These are phyloP conservation scores for Cisticola juncidis DNA, from an alignment of 2,113 vertebrate species.

Conservation along the genomic window DNA sequence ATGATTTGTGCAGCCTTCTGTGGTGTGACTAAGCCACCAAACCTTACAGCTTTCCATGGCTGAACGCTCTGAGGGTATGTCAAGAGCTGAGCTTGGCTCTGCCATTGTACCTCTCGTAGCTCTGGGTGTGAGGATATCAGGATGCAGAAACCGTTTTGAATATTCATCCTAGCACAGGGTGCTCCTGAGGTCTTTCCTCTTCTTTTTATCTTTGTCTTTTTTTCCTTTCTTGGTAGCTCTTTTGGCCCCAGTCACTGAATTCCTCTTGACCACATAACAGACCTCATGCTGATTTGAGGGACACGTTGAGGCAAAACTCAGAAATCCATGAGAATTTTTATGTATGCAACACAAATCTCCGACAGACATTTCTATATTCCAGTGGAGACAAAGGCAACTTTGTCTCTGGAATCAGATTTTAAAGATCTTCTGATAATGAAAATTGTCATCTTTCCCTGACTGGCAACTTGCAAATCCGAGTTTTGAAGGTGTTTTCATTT, in stretches of 20 bases:
- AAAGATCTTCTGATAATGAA: not conserved
- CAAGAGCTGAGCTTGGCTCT: not conserved
- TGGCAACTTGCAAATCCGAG: not conserved
- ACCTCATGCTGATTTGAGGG: not conserved
- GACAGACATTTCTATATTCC: not conserved
- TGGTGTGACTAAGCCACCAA: not conserved
- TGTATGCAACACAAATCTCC: not conserved
- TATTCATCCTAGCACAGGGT: not conserved
- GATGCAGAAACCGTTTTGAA: rapidly evolving
- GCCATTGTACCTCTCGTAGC: not conserved
- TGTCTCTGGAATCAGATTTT: not conserved
- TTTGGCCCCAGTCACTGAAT: not conserved
- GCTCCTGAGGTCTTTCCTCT: not conserved
- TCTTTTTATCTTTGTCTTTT: not conserved
- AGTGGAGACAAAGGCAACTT: not conserved
- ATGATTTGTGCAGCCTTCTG: not conserved
- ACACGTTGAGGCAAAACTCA: not conserved
- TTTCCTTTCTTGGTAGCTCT: not conserved
- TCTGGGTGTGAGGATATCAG: not conserved
- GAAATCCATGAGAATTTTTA: not conserved
- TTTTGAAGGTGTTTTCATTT: not conserved
- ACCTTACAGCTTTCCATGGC: not conserved
- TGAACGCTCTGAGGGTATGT: not conserved
- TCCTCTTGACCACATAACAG: not conserved
- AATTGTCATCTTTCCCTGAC: not conserved